Evolutionary conservation across 2,113 vertebrate genomes (phyloP).

Genomic region (Rhadina sibilatrix): DNA sequence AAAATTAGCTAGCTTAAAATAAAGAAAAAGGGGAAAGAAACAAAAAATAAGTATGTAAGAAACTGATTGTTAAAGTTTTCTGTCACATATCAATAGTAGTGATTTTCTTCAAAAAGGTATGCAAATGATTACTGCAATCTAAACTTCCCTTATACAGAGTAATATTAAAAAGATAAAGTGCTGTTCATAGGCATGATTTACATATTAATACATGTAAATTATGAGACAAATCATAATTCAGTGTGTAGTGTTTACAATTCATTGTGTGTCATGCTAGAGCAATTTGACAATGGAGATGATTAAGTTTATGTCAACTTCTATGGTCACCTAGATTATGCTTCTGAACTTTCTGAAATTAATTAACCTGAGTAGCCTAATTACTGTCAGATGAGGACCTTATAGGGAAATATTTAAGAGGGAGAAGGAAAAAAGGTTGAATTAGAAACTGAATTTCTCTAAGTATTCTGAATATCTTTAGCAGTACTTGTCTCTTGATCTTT

Average conservation of each 20-base stretch:
- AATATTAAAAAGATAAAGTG: neutral
- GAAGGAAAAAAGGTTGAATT: neutral
- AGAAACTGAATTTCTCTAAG: neutral
- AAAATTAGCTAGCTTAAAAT: neutral
- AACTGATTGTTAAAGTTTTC: neutral
- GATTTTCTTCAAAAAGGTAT: neutral
- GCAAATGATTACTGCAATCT: neutral
- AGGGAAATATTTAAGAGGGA: neutral
- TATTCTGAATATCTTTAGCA: neutral
- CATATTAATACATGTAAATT: conserved; percentile 21
- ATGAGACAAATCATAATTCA: neutral
- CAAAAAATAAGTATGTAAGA: neutral
- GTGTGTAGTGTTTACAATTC: neutral
- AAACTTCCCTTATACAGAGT: neutral
- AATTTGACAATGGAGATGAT: neutral
- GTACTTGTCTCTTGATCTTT: neutral
- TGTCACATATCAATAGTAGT: neutral
- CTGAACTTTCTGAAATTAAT: neutral
- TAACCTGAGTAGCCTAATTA: neutral
- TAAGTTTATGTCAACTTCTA: neutral
- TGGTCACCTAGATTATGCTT: neutral
- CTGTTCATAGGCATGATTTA: conserved; percentile 4
- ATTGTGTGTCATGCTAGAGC: neutral
- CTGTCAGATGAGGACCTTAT: neutral
- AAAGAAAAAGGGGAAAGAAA: neutral